Evolutionary conservation across 2,888 invertebrate species (phyloP).

Genomic region (Gisinianus flammeolus): DNA sequence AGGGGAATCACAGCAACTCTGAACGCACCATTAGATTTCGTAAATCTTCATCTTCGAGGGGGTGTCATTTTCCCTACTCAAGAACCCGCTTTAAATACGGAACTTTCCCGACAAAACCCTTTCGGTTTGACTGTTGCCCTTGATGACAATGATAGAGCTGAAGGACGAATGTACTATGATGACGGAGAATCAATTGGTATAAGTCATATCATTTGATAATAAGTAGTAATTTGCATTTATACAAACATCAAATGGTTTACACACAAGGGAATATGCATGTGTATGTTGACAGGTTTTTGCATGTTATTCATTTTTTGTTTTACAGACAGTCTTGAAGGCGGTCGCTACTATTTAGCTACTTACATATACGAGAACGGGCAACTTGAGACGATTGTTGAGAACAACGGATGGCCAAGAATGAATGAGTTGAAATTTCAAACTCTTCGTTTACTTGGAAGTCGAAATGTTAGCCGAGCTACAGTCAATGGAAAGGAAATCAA

Average conservation of each 20-base stretch:
- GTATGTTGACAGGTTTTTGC: neutral
- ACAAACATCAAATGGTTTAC: neutral
- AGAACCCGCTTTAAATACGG: slow-evolving; percentile 70
- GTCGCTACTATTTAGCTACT: slow-evolving; percentile 48
- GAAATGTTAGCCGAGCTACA: slow-evolving; percentile 32
- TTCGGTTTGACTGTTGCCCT: slow-evolving; percentile 72
- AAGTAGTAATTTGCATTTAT: neutral
- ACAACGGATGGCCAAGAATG: slow-evolving; percentile 50
- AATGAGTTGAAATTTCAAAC: slow-evolving; percentile 34
- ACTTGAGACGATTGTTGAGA: slow-evolving; percentile 30
- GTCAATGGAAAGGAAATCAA: slow-evolving; percentile 48
- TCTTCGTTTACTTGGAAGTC: slow-evolving; percentile 48
- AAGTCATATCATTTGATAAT: neutral
- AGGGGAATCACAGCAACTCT: slow-evolving; percentile 64
- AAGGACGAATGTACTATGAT: slow-evolving; percentile 78
- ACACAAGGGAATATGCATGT: neutral
- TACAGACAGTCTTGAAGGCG: slow-evolving; percentile 50
- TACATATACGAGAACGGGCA: slow-evolving; percentile 36
- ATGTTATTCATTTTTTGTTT: neutral
- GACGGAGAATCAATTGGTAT: slow-evolving; percentile 76
- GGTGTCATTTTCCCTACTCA: slow-evolving; percentile 76
- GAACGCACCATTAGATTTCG: slow-evolving; percentile 69
- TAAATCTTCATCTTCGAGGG: slow-evolving; percentile 71
- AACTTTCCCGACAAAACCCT: slow-evolving; percentile 66
- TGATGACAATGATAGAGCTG: slow-evolving; percentile 65